Conservation (phyloP, 2,797 vertebrate genomes). For the Synanceia verrucosa region DNA sequence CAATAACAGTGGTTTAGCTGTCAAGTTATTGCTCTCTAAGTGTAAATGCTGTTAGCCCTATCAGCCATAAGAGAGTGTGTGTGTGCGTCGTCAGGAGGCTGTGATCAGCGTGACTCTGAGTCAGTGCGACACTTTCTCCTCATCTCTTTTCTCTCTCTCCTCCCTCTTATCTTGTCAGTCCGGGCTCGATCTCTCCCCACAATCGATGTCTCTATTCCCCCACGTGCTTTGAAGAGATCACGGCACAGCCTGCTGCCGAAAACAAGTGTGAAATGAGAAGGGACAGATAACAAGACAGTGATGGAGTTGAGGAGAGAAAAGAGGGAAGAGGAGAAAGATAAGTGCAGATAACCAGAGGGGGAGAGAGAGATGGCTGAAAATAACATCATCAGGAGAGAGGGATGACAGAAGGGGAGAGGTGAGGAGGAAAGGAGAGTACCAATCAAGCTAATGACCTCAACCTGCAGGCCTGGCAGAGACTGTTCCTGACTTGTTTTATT, state of each 20-base stretch:
- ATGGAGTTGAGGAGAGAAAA: conserved; percentile 22
- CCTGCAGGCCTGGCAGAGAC: conserved; percentile 70
- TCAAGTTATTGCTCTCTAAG: conserved; percentile 64
- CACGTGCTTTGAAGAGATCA: conserved; percentile 64
- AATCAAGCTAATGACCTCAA: conserved; percentile 79
- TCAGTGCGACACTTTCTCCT: conserved; percentile 52
- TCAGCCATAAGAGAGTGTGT: conserved; percentile 45
- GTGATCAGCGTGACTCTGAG: conserved; percentile 52
- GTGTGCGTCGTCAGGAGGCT: conserved; percentile 50
- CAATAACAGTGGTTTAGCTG: conserved; percentile 65
- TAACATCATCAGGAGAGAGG: conserved; percentile 34
- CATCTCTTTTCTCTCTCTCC: conserved; percentile 34
- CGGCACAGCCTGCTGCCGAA: conserved; percentile 55
- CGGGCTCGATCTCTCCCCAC: conserved; percentile 48
- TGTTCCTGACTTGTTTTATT: conserved; percentile 63
- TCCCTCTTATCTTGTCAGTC: conserved; percentile 53
- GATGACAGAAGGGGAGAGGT: conserved; percentile 26
- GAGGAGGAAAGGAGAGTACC: conserved; percentile 53
- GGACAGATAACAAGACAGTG: conserved; percentile 54
- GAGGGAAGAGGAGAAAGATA: conserved; percentile 33
- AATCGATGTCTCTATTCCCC: conserved; percentile 63
- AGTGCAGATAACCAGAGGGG: conserved; percentile 31
- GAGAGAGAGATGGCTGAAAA: conserved; percentile 33
- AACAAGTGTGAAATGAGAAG: conserved; percentile 72
- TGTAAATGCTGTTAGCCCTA: conserved; percentile 68